Base-by-base conservation (phyloP, 2,797 vertebrate genomes). In the Cirrhinus molitorella region DNA sequence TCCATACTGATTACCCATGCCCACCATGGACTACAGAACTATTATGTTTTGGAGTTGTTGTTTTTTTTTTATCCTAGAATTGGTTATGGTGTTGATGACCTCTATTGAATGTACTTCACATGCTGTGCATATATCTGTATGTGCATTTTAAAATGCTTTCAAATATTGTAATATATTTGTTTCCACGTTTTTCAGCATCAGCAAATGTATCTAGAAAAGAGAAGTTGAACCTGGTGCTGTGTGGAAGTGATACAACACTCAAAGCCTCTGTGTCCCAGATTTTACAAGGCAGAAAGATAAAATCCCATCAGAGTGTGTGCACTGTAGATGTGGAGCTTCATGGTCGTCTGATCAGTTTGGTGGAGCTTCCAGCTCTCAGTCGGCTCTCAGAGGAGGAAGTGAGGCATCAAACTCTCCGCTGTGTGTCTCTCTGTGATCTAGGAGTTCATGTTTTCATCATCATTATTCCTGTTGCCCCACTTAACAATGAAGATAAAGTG, bases 141-240 rank as follows among this genome's bases (percentile, higher is more conserved):
- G 37, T 7, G 37, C 9, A 9, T 40, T 40, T 40, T 40, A 40
- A 8, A 40, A 7, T 40, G 37, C 37, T 7, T 40, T 40, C 37
- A 8, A 40, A 40, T 40, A 40, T 37, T 37, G 34, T 37, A 37
- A 37, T 37, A 37, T 37, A 37, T 37, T 37, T 37, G n/a, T 17
- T 17, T 51, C 19, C 4, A 37, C 7, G 37, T 40, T 7, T 40
- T 55, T 55, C 55, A 57, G 55, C 17, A 8, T 65, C 61, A 65
- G 13, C 19, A 5, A 53, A 53, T 34, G 0, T 19, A 8, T 31
- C 34, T 21, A 11, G 66, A 40, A 81, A 25, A 47, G 2, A n/a
- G 13, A 63, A n/a, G 40, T 14, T 82, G 75, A 85, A 85, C 37
- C 8, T 85, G 59, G 67, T 85, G 31, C 34, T 85, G 34, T 85